These are phyloP conservation scores for Pycnomerus fuliginosus DNA, from an alignment of 2,888 invertebrate genomes.

Conservation along the genomic window DNA sequence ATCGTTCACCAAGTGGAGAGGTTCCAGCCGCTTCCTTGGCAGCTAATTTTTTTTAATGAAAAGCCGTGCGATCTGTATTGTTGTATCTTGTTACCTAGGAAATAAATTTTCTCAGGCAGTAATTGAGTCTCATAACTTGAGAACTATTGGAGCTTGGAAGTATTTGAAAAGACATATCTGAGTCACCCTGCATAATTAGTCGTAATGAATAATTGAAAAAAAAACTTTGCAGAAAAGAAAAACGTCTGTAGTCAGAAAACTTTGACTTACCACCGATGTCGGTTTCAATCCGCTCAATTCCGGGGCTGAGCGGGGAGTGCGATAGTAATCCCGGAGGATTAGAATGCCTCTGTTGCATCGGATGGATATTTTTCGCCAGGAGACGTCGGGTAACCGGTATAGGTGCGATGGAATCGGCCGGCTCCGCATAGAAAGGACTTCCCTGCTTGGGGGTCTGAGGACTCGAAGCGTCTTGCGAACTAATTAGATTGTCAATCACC, in stretches of 20 bases:
- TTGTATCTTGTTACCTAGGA: too few species aligned
- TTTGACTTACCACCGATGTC: conserved; percentile 41
- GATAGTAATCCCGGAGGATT: conserved; percentile 53
- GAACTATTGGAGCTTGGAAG: too few species aligned
- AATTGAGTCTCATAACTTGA: too few species aligned
- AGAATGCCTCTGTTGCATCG: conserved; percentile 53
- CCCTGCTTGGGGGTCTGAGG: conserved; percentile 62
- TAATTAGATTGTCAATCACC: conserved; percentile 3
- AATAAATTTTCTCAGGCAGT: too few species aligned
- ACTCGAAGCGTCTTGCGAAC: conserved; percentile 20
- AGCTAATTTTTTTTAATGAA: too few species aligned
- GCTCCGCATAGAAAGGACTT: conserved; percentile 88
- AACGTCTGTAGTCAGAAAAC: conserved; percentile 54
- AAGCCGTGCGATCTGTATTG: too few species aligned
- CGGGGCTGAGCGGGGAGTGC: conserved; percentile 39
- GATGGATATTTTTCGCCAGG: conserved; percentile 32
- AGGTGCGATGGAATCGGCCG: conserved; percentile 74
- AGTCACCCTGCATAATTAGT: too few species aligned
- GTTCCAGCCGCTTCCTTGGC: too few species aligned
- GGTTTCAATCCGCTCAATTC: conserved; percentile 51
- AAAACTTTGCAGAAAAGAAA: too few species aligned
- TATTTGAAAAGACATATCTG: too few species aligned
- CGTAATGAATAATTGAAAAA: too few species aligned
- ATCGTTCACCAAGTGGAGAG: too few species aligned
- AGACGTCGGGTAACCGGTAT: conserved; percentile 40